These are phyloP conservation scores for Pangasius mekongensis DNA, from an alignment of 2,797 vertebrate species.

Conservation along the genomic window DNA sequence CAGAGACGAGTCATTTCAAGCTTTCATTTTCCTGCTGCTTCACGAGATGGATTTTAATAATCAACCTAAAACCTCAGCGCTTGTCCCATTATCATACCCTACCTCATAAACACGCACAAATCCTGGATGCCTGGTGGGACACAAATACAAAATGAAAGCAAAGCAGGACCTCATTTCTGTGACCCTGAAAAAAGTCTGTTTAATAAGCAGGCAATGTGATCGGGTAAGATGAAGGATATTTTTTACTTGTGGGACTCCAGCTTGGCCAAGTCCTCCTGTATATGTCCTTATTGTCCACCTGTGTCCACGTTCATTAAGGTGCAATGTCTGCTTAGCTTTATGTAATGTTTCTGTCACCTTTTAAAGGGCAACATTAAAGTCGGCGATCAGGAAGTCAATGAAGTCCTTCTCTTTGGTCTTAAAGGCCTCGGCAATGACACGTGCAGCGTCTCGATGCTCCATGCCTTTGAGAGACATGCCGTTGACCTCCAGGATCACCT, in stretches of 20 bases:
- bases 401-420: slow-evolving; percentile 91
- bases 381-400: slow-evolving; percentile 88
- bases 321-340: slow-evolving; percentile 24
- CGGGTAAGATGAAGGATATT: slow-evolving; percentile 13
- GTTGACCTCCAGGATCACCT: slow-evolving; percentile 91
- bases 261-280: slow-evolving; percentile 6
- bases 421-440: slow-evolving; percentile 92
- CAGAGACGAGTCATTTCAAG: slow-evolving; percentile 29
- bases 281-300: neutral
- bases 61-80: slow-evolving; percentile 29
- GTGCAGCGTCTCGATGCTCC: slow-evolving; percentile 87
- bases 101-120: slow-evolving; percentile 18
- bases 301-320: slow-evolving; percentile 42
- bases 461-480: slow-evolving; percentile 84
- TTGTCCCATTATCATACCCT: slow-evolving; percentile 15
- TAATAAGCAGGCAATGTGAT: slow-evolving; percentile 5
- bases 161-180: slow-evolving; percentile 14
- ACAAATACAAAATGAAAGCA: slow-evolving; percentile 22
- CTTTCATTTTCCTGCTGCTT: slow-evolving; percentile 14
- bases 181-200: neutral
- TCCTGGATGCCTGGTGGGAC: slow-evolving; percentile 2
- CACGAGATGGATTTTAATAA: slow-evolving; percentile 37
- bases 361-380: slow-evolving; percentile 83
- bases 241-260: neutral
- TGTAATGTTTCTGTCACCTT: slow-evolving; percentile 9